These are phyloP conservation scores for Ceratothoa steindachneri DNA, from an alignment of 2,888 invertebrate species.

Conservation along the genomic window DNA sequence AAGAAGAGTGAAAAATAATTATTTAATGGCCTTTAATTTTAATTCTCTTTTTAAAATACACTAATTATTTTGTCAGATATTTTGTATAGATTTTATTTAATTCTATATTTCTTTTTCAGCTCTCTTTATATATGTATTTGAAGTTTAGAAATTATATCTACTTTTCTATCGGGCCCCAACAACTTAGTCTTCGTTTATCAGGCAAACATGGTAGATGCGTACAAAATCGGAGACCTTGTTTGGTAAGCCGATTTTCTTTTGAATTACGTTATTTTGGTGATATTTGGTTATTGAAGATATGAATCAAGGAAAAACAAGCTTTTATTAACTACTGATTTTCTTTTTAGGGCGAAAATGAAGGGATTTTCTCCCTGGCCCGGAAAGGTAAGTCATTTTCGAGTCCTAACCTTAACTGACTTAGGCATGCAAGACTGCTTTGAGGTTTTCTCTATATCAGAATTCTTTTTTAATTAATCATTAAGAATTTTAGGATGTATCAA, in stretches of 20 bases:
- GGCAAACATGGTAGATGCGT: constrained; percentile 58
- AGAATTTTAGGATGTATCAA: no score
- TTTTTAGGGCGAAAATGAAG: constrained; percentile 94
- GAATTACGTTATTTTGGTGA: no score
- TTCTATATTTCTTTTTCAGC: no score
- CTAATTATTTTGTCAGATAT: background rate
- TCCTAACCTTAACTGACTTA: background rate
- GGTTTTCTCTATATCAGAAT: no score
- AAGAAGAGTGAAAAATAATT: background rate
- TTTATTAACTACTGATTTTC: no score
- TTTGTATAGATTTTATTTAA: no score
- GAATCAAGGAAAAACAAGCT: no score
- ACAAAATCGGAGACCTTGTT: constrained; percentile 65
- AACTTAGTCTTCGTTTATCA: background rate
- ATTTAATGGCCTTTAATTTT: background rate
- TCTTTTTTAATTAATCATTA: no score
- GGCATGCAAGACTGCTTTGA: background rate
- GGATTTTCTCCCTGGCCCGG: constrained; percentile 95
- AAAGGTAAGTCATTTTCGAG: constrained; percentile 67
- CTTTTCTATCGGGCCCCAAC: background rate
- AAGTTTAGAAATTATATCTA: background rate
- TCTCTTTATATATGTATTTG: no score
- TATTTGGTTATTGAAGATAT: no score
- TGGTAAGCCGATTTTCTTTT: constrained; percentile 59
- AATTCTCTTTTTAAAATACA: background rate